phyloP scores from a whole-genome alignment of 1,140 invertebrate genomes.

The Bombus haemorrhoidalis region DNA sequence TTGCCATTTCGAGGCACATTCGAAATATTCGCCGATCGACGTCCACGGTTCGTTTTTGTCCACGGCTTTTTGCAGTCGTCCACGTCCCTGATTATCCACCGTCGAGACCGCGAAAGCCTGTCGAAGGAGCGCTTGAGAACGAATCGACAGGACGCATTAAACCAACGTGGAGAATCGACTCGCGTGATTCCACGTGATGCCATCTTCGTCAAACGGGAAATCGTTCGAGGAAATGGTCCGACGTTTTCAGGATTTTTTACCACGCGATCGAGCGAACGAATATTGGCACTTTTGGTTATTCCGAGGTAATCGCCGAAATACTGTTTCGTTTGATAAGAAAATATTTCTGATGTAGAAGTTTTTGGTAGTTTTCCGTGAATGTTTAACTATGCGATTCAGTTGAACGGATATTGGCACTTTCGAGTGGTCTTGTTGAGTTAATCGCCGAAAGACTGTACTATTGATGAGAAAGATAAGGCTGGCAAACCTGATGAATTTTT shows the following conservation, averaged over 20 bases:
- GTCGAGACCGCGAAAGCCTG: neutral
- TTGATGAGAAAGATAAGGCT: neutral
- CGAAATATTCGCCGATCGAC: slow-evolving; percentile 44
- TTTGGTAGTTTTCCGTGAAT: neutral
- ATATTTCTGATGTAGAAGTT: neutral
- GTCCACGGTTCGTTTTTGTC: slow-evolving; percentile 45
- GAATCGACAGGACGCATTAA: slow-evolving; percentile 21
- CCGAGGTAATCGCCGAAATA: neutral
- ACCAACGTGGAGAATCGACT: neutral
- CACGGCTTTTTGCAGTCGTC: slow-evolving; percentile 16
- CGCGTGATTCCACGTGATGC: neutral
- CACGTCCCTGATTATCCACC: neutral
- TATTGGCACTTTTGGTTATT: neutral
- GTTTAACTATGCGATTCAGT: neutral
- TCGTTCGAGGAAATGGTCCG: neutral
- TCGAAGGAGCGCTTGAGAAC: neutral
- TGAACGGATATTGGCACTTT: neutral
- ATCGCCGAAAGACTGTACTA: neutral
- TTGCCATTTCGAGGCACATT: slow-evolving; percentile 60
- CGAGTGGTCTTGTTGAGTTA: neutral
- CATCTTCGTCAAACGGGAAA: neutral
- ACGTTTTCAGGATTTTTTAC: neutral
- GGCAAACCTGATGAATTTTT: neutral
- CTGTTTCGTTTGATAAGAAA: neutral
- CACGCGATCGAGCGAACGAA: no score